phyloP scores from a whole-genome alignment of 2,113 vertebrate genomes.

The Corythornis cristatus region DNA sequence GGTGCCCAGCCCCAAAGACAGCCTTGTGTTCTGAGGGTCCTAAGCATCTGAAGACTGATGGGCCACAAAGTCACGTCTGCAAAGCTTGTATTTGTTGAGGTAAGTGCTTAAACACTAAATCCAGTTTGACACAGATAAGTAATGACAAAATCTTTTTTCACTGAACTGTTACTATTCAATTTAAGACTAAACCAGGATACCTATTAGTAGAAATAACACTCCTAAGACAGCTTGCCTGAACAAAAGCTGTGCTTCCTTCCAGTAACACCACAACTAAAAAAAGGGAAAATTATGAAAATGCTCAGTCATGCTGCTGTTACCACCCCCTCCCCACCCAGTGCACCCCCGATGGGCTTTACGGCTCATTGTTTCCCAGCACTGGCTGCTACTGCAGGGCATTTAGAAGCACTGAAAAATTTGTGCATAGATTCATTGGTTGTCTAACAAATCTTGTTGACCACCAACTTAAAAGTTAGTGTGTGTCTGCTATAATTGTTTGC shows the following conservation, averaged over 20 bases:
- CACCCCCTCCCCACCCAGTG: not conserved
- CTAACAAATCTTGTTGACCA: not conserved
- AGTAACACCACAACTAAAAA: not conserved
- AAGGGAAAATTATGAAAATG: not conserved
- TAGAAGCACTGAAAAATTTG: conserved; percentile 21
- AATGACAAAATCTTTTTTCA: not conserved
- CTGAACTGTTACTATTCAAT: not conserved
- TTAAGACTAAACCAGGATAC: not conserved
- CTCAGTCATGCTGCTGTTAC: conserved; percentile 15
- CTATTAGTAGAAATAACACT: not conserved
- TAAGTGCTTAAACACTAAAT: not conserved
- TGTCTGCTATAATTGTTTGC: conserved; percentile 33
- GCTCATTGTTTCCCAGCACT: not conserved
- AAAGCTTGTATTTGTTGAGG: not conserved
- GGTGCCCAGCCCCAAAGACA: not conserved
- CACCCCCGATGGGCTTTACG: conserved; percentile 8
- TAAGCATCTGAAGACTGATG: not conserved
- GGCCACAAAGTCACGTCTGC: not conserved
- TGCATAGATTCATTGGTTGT: not conserved
- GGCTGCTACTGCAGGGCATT: not conserved
- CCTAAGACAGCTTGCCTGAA: not conserved
- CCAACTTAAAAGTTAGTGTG: conserved; percentile 2
- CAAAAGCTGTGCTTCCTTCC: not conserved
- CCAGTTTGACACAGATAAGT: not conserved
- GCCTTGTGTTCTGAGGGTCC: not conserved